These are phyloP conservation scores for Polypedilum pembai DNA, from an alignment of 1,140 invertebrate genomes.

Conservation along the genomic window DNA sequence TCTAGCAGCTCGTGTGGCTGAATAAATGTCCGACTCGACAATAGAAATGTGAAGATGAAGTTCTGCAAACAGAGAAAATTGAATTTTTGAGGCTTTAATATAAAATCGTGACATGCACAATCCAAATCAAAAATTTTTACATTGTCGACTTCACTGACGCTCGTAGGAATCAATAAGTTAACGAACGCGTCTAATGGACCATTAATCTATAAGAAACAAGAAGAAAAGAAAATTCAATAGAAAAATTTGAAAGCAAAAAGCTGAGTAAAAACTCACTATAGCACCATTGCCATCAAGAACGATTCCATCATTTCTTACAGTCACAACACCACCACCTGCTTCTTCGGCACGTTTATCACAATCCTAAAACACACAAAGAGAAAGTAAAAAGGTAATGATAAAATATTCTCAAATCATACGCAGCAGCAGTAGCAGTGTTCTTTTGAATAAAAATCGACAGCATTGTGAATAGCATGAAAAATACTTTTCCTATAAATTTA, in stretches of 20 bases:
- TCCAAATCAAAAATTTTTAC: neutral
- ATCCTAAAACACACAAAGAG: neutral
- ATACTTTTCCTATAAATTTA: neutral
- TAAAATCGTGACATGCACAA: neutral
- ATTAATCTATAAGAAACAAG: constrained; percentile 3
- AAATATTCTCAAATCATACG: constrained; percentile 6
- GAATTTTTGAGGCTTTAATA: neutral
- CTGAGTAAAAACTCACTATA: neutral
- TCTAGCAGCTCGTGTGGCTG: constrained; percentile 41
- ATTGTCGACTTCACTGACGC: neutral
- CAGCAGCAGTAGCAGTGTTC: neutral
- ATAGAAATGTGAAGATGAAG: constrained; percentile 42
- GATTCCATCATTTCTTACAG: neutral
- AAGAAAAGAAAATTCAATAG: neutral
- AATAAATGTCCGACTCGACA: constrained; percentile 42
- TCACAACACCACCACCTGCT: neutral
- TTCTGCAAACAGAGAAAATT: constrained; percentile 34
- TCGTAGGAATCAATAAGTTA: neutral
- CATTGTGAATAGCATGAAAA: neutral
- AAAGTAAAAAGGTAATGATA: neutral
- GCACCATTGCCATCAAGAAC: neutral
- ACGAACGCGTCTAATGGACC: constrained; percentile 8
- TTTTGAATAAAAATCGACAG: neutral
- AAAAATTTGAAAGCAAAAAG: neutral
- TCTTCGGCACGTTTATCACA: neutral